phyloP scores from a whole-genome alignment of 2,113 vertebrate species.

The Elephas maximus region DNA sequence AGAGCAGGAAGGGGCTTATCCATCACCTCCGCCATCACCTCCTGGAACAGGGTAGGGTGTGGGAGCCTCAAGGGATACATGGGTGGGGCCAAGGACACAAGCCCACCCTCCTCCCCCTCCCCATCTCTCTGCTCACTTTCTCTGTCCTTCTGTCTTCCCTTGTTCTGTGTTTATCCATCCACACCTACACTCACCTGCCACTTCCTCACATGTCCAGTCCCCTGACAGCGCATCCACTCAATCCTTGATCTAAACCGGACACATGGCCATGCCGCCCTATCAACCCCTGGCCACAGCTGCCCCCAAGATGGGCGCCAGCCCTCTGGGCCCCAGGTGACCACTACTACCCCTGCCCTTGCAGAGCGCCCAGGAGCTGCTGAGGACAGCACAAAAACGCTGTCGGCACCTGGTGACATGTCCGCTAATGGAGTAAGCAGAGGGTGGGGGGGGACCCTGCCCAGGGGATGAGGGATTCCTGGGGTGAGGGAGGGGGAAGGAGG shows the following conservation, averaged over 20 bases:
- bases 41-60: not conserved
- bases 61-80: not conserved
- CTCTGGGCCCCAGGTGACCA: fast-evolving
- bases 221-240: not conserved
- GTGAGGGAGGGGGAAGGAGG: fast-evolving
- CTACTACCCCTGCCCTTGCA: not conserved
- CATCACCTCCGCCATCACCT: conserved; percentile 73
- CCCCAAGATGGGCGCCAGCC: fast-evolving
- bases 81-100: not conserved
- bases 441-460: not conserved
- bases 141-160: no score
- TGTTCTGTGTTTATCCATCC: not conserved
- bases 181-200: fast-evolving
- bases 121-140: no score
- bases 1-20: conserved; percentile 85
- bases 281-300: not conserved
- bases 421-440: not conserved
- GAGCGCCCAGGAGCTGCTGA: not conserved
- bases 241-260: not conserved
- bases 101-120: no score
- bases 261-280: fast-evolving
- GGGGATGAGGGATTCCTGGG: not conserved
- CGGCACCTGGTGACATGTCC: fast-evolving
- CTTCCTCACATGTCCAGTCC: not conserved
- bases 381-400: not conserved